These are phyloP conservation scores for Onchidella celtica DNA, from an alignment of 2,888 invertebrate species.

Conservation along the genomic window DNA sequence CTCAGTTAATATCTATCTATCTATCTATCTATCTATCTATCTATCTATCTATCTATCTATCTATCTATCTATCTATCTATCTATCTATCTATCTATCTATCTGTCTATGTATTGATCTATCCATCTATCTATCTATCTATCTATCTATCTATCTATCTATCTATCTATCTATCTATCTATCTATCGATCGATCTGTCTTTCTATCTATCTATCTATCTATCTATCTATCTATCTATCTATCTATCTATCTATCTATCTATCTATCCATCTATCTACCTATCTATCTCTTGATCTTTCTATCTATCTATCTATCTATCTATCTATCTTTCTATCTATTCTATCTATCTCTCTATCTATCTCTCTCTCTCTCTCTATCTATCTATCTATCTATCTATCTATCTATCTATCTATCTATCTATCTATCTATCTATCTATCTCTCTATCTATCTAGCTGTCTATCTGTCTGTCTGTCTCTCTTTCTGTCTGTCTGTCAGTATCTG, in stretches of 20 bases:
- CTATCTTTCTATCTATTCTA: too few relatives aligned
- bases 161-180: not conserved
- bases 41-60: too few relatives aligned
- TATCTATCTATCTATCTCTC: not conserved
- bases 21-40: too few relatives aligned
- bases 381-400: too few relatives aligned
- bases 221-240: not conserved
- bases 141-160: not conserved
- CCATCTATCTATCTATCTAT: too few relatives aligned
- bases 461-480: not conserved
- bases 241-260: constrained; percentile 18
- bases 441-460: not conserved
- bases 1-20: too few relatives aligned
- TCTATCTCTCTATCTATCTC: too few relatives aligned
- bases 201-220: constrained; percentile 33
- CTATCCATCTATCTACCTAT: not conserved
- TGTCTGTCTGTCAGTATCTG: not conserved
- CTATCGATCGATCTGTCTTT: not conserved
- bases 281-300: not conserved
- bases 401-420: not conserved
- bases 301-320: not conserved
- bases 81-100: too few relatives aligned
- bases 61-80: too few relatives aligned
- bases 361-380: too few relatives aligned
- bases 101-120: too few relatives aligned